Conservation (phyloP, 2,888 invertebrate genomes). For the Xestobium rufovillosum region DNA sequence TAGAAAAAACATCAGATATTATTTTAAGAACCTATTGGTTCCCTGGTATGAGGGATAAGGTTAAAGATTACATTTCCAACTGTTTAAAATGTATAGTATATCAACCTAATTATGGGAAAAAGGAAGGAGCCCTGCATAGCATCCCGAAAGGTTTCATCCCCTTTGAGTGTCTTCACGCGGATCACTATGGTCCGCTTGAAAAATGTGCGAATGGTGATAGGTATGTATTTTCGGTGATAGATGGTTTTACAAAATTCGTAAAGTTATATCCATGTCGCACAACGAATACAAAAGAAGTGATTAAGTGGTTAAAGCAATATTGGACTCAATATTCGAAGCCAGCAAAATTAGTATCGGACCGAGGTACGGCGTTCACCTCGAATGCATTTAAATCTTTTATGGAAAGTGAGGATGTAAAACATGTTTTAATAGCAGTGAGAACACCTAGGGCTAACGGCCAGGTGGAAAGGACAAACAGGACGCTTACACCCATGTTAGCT, state of each 20-base stretch:
- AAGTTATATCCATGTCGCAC: slow-evolving; percentile 22
- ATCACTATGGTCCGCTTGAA: slow-evolving; percentile 28
- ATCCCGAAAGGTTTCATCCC: slow-evolving; percentile 27
- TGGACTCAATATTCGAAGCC: slow-evolving; percentile 24
- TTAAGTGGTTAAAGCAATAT: slow-evolving; percentile 21
- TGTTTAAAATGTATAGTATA: slow-evolving; percentile 29
- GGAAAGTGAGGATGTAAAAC: slow-evolving; percentile 21
- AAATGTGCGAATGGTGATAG: slow-evolving; percentile 14
- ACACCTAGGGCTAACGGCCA: slow-evolving; percentile 28
- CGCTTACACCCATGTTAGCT: slow-evolving; percentile 21
- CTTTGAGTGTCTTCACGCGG: slow-evolving; percentile 26
- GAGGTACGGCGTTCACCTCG: slow-evolving; percentile 24
- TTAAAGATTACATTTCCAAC: slow-evolving; percentile 23
- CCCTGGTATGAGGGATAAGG: slow-evolving; percentile 25
- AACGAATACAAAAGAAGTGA: slow-evolving; percentile 20
- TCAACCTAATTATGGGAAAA: slow-evolving; percentile 21
- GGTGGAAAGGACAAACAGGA: slow-evolving; percentile 20
- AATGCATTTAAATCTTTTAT: slow-evolving; percentile 21
- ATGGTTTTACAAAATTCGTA: slow-evolving; percentile 27
- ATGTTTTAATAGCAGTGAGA: slow-evolving; percentile 21
- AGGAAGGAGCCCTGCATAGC: slow-evolving; percentile 25
- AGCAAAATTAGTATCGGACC: slow-evolving; percentile 20
- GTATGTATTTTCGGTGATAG: slow-evolving; percentile 26
- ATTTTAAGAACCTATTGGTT: slow-evolving; percentile 30
- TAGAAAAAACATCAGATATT: slow-evolving; percentile 26